Evolutionary conservation across 2,113 vertebrate genomes (phyloP).

Genomic region (Mormyrus iriodes): DNA sequence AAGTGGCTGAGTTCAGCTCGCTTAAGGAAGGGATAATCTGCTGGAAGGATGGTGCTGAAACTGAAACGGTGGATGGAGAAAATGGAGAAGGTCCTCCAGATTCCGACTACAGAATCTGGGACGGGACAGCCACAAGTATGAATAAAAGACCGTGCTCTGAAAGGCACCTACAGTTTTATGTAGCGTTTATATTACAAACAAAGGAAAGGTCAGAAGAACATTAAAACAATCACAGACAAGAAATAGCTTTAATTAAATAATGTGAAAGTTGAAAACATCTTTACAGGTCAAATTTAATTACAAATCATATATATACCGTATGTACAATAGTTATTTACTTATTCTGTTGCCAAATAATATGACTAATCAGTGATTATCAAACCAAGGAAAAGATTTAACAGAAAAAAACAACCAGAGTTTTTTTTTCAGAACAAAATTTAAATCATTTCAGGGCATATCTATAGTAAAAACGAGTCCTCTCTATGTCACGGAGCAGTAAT

Average conservation of each 20-base stretch:
- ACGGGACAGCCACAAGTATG: not conserved
- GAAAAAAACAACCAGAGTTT: constrained; percentile 54
- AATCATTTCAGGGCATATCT: not conserved
- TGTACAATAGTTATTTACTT: constrained; percentile 92
- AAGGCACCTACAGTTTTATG: not conserved
- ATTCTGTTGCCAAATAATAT: constrained; percentile 63
- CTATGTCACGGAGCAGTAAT: not conserved
- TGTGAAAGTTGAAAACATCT: constrained; percentile 97
- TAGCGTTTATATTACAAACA: not conserved
- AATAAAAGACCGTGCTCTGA: not conserved
- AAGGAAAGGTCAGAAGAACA: not conserved
- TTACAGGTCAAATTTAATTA: constrained; percentile 96
- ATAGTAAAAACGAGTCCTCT: constrained; percentile 3
- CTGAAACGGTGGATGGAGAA: not conserved
- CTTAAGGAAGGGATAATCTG: not conserved
- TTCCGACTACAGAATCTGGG: not conserved
- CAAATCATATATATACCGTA: constrained; percentile 74
- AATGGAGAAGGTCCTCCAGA: not conserved
- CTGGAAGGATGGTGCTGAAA: not conserved
- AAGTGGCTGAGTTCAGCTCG: constrained; percentile 3
- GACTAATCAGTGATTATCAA: constrained; percentile 82
- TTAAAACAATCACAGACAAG: constrained; percentile 79
- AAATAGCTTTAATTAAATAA: constrained; percentile 99
- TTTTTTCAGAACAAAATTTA: not conserved
- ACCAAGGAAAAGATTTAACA: constrained; percentile 57